A percentile compares a stretch with the other conserved stretches of the same genome.
These are phyloP conservation scores for Eudemis profundana DNA, from an alignment of 2,888 invertebrate genomes.

Conservation along the genomic window DNA sequence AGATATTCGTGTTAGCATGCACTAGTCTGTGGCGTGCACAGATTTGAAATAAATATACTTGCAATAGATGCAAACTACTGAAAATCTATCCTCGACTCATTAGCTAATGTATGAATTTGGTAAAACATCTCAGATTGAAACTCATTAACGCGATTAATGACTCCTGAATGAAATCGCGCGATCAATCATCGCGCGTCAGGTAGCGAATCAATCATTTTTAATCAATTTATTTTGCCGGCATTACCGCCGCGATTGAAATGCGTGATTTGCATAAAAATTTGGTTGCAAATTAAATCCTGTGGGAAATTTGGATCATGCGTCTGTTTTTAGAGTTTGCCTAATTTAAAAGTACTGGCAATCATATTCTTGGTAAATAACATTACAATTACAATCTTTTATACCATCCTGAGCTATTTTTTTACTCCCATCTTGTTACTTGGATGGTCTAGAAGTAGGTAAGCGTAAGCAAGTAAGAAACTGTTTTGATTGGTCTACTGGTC, in stretches of 20 bases:
- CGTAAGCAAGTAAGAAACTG: too few species aligned
- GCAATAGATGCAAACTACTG: constrained; percentile 3
- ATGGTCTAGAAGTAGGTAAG: too few species aligned
- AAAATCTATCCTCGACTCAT: constrained; percentile 22
- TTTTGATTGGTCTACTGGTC: too few species aligned
- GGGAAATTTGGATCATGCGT: constrained; percentile 16
- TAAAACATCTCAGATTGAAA: constrained; percentile 40
- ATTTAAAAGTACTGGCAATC: too few species aligned
- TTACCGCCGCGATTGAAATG: constrained; percentile 30
- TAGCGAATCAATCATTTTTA: constrained; percentile 74
- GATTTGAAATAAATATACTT: not conserved
- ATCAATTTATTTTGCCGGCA: constrained; percentile 72
- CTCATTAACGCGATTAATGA: constrained; percentile 38
- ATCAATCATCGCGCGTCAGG: constrained; percentile 62
- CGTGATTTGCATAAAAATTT: constrained; percentile 40
- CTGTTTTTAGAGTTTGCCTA: too few species aligned
- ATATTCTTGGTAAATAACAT: too few species aligned
- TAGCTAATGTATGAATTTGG: constrained; percentile 21
- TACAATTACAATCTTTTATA: too few species aligned
- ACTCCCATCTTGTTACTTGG: too few species aligned
- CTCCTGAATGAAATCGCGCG: constrained; percentile 44
- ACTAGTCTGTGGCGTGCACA: too few species aligned
- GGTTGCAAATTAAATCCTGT: constrained; percentile 7
- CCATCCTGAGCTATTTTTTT: too few species aligned
- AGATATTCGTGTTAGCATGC: too few species aligned